Evolutionary conservation across 2,888 invertebrate genomes (phyloP), one percentile per base, ranked within the genome.

Genomic region (Polylopha cassiicola): DNA sequence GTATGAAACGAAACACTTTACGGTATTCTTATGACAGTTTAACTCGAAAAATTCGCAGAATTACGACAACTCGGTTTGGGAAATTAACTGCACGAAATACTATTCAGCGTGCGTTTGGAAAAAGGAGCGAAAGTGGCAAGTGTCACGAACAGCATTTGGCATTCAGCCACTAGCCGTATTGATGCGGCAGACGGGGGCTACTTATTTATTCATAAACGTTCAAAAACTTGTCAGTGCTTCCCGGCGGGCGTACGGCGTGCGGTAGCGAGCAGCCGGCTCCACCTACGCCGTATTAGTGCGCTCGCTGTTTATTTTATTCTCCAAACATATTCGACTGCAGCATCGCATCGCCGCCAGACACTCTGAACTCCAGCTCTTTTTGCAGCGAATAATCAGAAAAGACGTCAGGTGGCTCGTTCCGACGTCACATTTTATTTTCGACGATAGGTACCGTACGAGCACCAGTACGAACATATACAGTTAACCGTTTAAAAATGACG

Each of bases 181-280:
- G 84, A 80, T 75, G 80, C 70, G 66, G 73, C 78, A 86, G 85
- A 84, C 86, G 73, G 67, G 61, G 53, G 48, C 55, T 57, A 44
- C 62, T 86, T 67, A 84, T 59, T 85, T 82, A 84, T 86, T 85
- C 82, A 86, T 82, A 81, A 76, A 76, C 79, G 67, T 75, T 81
- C 75, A 74, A 80, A 80, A 81, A 77, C 73, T 74, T 76, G 73
- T 70, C 74, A 74, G 59, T 56, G 55, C 57, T 51, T 55, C 53
- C 58, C 50, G 44, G 43, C 53, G 53, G 49, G 31, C 43, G 37
- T 37, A 49, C 44, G 43, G 38, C 29, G 50, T 50, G 48, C 50
- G 47, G 50, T 41, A 47, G 51, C 50, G 46, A 49, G 48, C 50
- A 34, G 39, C 44, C 44, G 39, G 17, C 31, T 15, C 26, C 13